Percentiles rank a stretch among this genome's conserved stretches.
Evolutionary conservation across 2,888 invertebrate species (phyloP).

Genomic region (Pandemis corylana): DNA sequence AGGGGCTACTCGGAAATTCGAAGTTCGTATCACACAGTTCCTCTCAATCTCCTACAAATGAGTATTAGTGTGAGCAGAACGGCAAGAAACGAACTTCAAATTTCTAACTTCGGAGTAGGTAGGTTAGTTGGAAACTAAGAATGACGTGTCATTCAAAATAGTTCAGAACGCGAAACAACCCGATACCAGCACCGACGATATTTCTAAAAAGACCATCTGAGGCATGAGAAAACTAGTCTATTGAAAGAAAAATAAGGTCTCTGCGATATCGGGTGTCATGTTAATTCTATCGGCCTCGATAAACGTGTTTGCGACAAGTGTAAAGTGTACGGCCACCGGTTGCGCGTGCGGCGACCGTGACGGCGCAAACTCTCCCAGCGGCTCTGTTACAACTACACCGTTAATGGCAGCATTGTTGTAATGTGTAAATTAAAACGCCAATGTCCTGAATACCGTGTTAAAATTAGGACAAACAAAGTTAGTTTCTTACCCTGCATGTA

Average conservation of each 20-base stretch:
- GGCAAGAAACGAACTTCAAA: no score
- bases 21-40: no score
- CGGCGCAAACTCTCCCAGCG: constrained; percentile 39
- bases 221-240: not conserved
- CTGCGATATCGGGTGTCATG: constrained; percentile 25
- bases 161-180: no score
- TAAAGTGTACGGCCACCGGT: constrained; percentile 24
- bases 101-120: no score
- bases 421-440: not conserved
- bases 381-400: constrained; percentile 39
- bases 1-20: no score
- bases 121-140: no score
- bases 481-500: no score
- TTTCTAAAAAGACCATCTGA: no score
- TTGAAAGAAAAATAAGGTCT: not conserved
- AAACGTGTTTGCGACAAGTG: constrained; percentile 21
- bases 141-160: no score
- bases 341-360: constrained; percentile 39
- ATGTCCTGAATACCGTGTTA: constrained; percentile 12
- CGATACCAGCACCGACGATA: no score
- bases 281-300: constrained; percentile 39
- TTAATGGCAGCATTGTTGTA: constrained; percentile 36
- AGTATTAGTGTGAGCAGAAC: no score
- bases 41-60: no score
- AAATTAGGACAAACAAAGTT: not conserved